Evolutionary conservation across 2,888 invertebrate genomes (phyloP), one percentile per base, ranked within the genome.

Genomic region (Nineta flava): DNA sequence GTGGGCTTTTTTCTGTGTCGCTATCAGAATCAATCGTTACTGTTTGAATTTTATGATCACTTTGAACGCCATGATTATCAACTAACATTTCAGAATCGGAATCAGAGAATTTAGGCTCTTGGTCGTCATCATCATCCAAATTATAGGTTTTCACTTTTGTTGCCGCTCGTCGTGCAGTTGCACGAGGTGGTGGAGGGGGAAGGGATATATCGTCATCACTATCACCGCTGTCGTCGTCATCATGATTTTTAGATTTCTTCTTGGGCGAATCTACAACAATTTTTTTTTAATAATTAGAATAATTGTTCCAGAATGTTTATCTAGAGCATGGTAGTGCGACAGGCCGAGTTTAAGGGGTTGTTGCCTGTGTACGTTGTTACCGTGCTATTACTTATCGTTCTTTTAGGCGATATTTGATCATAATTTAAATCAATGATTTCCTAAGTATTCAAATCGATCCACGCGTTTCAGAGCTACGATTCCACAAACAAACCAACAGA

Each of bases 111-210:
- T 55, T 56, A 1, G n/a, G n/a, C n/a, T n/a, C n/a, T n/a, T n/a
- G n/a, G n/a, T 59, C 59, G 5, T 59, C 61, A 2, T 59, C 61
- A 15, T 58, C 61, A 31, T 58, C 59, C 12, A 64, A 5, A 5
- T 53, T 61, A 21, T 66, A 65, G 32, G 61, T 64, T 52, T 49
- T 49, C 43, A 49, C 46, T 32, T 40, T 47, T 13, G 49, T 49
- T 15, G 74, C 74, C 0, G 76, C 72, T 35, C 75, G 58, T 1
- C 76, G 57, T 0, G 72, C 68, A 35, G 55, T 54, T 35, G 70
- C 59, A 1, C 72, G 10, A 4, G 38, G 10, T 7, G 38, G 38
- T 6, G 9, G n/a, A 2, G 38, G n/a, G 10, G 35, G 35, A 2
- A 13, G 12, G 13, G 13, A 3, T 35, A 63, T 64, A 34, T 71